These are phyloP conservation scores for Plectrocnemia conspersa DNA, from an alignment of 1,140 invertebrate genomes.

Conservation along the genomic window DNA sequence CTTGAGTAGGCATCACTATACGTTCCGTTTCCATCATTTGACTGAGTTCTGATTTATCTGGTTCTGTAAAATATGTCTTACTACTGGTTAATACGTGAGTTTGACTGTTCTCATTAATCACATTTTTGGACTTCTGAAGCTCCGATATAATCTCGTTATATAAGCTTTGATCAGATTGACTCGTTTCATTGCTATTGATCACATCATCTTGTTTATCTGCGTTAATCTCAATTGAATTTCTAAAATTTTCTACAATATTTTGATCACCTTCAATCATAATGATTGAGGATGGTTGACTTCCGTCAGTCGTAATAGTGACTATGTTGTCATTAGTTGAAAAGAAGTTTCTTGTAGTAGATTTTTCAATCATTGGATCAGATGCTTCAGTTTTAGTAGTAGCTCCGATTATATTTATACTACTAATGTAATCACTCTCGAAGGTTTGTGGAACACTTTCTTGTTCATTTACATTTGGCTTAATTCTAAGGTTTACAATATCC, in stretches of 20 bases:
- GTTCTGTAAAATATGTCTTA: conserved; percentile 27
- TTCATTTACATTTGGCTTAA: conserved; percentile 38
- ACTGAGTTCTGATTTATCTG: background rate
- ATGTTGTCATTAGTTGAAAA: conserved; percentile 38
- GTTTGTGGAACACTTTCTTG: conserved; percentile 36
- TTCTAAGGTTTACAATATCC: conserved; percentile 49
- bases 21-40: conserved; percentile 18
- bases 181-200: background rate
- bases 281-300: conserved; percentile 36
- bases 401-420: conserved; percentile 47
- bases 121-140: conserved; percentile 23
- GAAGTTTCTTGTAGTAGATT: conserved; percentile 23
- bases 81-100: conserved; percentile 9
- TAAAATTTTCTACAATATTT: conserved; percentile 37
- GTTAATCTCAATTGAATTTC: conserved; percentile 51
- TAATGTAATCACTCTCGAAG: conserved; percentile 45
- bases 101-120: conserved; percentile 7
- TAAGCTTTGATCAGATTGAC: conserved; percentile 23
- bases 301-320: conserved; percentile 46
- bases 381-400: conserved; percentile 44
- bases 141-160: conserved; percentile 33
- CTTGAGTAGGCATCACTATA: conserved; percentile 41
- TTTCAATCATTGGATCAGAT: conserved; percentile 31
- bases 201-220: conserved; percentile 36
- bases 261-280: conserved; percentile 34